phyloP scores from a whole-genome alignment of 2,888 invertebrate genomes.

The Acleris sparsana region DNA sequence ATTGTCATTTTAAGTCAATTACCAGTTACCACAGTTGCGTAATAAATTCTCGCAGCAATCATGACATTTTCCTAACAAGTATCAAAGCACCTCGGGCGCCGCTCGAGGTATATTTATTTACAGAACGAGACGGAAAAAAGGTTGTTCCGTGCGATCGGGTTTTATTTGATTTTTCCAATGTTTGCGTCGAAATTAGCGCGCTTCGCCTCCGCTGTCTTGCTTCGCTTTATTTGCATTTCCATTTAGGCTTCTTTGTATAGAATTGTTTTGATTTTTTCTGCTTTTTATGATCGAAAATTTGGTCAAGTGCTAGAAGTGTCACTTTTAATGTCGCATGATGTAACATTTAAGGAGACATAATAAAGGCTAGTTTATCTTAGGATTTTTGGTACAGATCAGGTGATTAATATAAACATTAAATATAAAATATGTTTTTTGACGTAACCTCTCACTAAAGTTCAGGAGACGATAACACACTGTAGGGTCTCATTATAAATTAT shows the following conservation, averaged over 20 bases:
- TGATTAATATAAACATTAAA: neutral
- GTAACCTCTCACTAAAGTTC: no score
- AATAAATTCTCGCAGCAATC: no score
- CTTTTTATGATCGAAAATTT: neutral
- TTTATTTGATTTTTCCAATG: slow-evolving; percentile 82
- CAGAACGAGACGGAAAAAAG: slow-evolving; percentile 80
- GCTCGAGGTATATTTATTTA: slow-evolving; percentile 64
- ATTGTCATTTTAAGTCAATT: no score
- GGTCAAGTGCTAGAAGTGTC: neutral
- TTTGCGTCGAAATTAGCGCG: slow-evolving; percentile 78
- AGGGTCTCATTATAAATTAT: no score
- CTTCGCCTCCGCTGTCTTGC: slow-evolving; percentile 49
- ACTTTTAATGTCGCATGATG: no score
- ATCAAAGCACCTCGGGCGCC: slow-evolving; percentile 55
- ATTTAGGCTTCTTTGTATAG: slow-evolving; percentile 36
- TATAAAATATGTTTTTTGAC: neutral
- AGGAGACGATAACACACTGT: no score
- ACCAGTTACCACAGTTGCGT: neutral
- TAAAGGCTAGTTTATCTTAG: no score
- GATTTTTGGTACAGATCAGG: no score
- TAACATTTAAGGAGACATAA: no score
- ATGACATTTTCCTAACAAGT: slow-evolving; percentile 44
- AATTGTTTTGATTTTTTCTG: slow-evolving; percentile 10
- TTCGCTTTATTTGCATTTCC: slow-evolving; percentile 48
- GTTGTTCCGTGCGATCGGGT: slow-evolving; percentile 80